Evolutionary conservation across 2,113 vertebrate species (phyloP).

Genomic region (Sisor rabdophorus): DNA sequence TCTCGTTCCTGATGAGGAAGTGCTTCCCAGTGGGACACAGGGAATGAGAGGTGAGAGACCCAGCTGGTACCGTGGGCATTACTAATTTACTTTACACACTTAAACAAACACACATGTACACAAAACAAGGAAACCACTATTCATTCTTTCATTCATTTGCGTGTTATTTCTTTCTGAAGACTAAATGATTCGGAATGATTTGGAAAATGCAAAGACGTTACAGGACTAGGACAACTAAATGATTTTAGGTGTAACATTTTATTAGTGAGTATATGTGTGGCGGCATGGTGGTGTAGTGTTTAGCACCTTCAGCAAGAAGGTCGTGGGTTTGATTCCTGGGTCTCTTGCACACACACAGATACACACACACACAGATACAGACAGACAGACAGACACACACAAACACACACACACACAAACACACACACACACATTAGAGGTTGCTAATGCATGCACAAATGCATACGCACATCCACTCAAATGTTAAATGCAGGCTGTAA

Average conservation of each 20-base stretch:
- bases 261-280: conserved; percentile 3
- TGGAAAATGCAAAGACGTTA: background rate
- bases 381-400: too few species aligned
- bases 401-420: too few species aligned
- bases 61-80: conserved; percentile 13
- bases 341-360: too few species aligned
- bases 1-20: conserved; percentile 1
- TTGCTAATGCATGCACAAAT: conserved; percentile 13
- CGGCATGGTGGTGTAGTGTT: background rate
- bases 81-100: conserved; percentile 3
- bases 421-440: background rate
- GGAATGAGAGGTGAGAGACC: conserved; percentile 16
- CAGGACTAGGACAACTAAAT: background rate
- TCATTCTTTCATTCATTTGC: background rate
- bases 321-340: too few species aligned
- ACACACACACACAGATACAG: too few species aligned
- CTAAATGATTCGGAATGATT: background rate
- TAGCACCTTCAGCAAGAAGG: too few species aligned
- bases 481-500: background rate
- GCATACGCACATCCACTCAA: background rate
- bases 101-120: background rate
- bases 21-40: conserved; percentile 16
- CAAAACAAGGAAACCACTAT: conserved; percentile 30
- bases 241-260: background rate
- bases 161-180: background rate